These are phyloP conservation scores for Chloroceryle inda DNA, from an alignment of 2,797 vertebrate genomes.

Conservation along the genomic window DNA sequence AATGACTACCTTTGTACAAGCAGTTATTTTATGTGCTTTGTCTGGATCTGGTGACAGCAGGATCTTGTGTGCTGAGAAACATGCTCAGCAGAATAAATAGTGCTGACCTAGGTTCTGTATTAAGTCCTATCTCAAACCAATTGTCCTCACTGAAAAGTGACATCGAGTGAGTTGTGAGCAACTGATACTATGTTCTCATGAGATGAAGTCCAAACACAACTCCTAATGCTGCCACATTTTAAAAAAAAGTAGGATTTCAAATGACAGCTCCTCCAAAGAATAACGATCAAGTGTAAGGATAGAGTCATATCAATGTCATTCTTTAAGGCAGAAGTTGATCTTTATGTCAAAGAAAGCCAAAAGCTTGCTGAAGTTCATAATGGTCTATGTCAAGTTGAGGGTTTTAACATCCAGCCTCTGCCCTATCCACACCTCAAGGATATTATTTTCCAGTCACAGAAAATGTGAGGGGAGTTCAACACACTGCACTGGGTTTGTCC, in stretches of 20 bases:
- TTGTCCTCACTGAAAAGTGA: neutral
- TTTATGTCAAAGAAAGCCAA: constrained; percentile 41
- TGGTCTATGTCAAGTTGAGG: neutral
- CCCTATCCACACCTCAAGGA: neutral
- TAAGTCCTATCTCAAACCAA: neutral
- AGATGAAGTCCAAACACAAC: neutral
- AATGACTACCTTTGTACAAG: neutral
- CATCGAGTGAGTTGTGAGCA: constrained; percentile 1
- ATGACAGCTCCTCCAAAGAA: constrained; percentile 38
- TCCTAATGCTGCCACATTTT: neutral
- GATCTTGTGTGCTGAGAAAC: neutral
- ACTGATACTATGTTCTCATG: neutral
- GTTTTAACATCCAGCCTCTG: constrained; percentile 17
- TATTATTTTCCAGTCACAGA: constrained; percentile 23
- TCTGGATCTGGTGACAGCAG: neutral
- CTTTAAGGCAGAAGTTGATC: constrained; percentile 9
- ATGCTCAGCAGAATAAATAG: neutral
- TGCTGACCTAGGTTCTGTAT: neutral
- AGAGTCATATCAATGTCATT: constrained; percentile 2
- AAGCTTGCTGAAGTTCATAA: constrained; percentile 31
- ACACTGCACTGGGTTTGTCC: neutral
- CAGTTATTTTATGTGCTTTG: neutral
- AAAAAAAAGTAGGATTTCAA: constrained; percentile 21
- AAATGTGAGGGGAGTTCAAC: neutral
- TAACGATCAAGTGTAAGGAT: neutral